These are phyloP conservation scores for Oryzias celebensis DNA, from an alignment of 2,113 vertebrate genomes.

Conservation along the genomic window DNA sequence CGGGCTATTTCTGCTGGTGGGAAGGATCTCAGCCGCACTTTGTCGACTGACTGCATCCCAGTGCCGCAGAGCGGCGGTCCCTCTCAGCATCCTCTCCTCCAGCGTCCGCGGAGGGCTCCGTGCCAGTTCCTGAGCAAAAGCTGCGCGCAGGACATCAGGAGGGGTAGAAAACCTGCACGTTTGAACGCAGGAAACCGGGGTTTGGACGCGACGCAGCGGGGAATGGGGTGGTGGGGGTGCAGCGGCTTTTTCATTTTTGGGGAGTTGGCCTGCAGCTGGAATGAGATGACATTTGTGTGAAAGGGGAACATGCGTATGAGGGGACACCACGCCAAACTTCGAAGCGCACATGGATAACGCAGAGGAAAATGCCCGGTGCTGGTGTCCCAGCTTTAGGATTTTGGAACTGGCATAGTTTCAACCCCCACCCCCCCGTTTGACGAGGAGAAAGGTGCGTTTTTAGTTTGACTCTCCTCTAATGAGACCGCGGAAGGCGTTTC, in stretches of 20 bases:
- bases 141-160: slow-evolving; percentile 30
- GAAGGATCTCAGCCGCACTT: slow-evolving; percentile 41
- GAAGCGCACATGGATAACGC: slow-evolving; percentile 9
- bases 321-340: slow-evolving; percentile 72
- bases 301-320: slow-evolving; percentile 70
- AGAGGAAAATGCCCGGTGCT: slow-evolving; percentile 7
- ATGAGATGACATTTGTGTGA: slow-evolving; percentile 63
- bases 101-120: slow-evolving; percentile 57
- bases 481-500: slow-evolving; percentile 43
- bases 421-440: slow-evolving; percentile 45
- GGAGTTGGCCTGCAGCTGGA: slow-evolving; percentile 74
- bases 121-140: slow-evolving; percentile 49
- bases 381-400: slow-evolving; percentile 42
- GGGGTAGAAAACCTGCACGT: slow-evolving; percentile 10
- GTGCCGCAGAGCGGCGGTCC: slow-evolving; percentile 86
- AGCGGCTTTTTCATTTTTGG: slow-evolving; percentile 55
- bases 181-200: slow-evolving; percentile 4
- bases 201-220: slow-evolving; percentile 2
- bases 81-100: slow-evolving; percentile 68
- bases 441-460: slow-evolving; percentile 64
- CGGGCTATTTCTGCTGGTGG: slow-evolving; percentile 34
- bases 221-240: neutral
- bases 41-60: slow-evolving; percentile 75
- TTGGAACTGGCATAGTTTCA: slow-evolving; percentile 44
- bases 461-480: slow-evolving; percentile 60